These are phyloP conservation scores for Octonoba sinensis DNA, from an alignment of 2,888 invertebrate species.

Conservation along the genomic window DNA sequence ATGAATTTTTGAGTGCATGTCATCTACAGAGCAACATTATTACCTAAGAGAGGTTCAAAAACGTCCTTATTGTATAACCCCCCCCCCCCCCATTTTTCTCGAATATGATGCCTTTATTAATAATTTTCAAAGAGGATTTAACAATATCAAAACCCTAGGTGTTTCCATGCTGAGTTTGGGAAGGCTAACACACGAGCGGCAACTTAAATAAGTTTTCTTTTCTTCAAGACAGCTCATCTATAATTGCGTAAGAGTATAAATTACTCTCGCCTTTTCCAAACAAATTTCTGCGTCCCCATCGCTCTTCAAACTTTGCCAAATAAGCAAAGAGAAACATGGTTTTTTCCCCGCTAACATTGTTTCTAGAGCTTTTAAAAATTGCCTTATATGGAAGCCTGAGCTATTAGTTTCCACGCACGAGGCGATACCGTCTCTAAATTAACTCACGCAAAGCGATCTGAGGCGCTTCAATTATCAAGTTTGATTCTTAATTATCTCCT, in stretches of 20 bases:
- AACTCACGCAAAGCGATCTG: slow-evolving; percentile 43
- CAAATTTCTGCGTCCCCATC: slow-evolving; percentile 22
- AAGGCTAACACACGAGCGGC: too few species aligned
- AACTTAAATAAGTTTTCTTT: slow-evolving; percentile 5
- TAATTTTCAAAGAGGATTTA: too few species aligned
- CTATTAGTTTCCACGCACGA: slow-evolving; percentile 30
- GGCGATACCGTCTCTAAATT: slow-evolving; percentile 41
- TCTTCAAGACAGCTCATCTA: slow-evolving; percentile 17
- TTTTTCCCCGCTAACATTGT: slow-evolving; percentile 3
- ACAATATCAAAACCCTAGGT: too few species aligned
- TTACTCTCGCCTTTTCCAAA: slow-evolving; percentile 19
- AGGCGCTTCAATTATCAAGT: slow-evolving; percentile 56
- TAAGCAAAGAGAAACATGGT: slow-evolving; percentile 11
- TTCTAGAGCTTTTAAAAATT: too few species aligned
- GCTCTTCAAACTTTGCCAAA: slow-evolving; percentile 24
- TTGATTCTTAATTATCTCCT: slow-evolving; percentile 23
- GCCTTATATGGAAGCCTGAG: background rate
- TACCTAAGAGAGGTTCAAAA: too few species aligned
- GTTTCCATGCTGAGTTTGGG: too few species aligned
- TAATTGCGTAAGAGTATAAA: slow-evolving; percentile 46
- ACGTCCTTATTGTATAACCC: too few species aligned
- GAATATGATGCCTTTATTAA: too few species aligned
- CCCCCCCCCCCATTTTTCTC: too few species aligned
- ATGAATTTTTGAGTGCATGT: too few species aligned
- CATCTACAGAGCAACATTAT: too few species aligned